These are phyloP conservation scores for Erpetoichthys calabaricus DNA, from an alignment of 2,797 vertebrate species.

Conservation along the genomic window DNA sequence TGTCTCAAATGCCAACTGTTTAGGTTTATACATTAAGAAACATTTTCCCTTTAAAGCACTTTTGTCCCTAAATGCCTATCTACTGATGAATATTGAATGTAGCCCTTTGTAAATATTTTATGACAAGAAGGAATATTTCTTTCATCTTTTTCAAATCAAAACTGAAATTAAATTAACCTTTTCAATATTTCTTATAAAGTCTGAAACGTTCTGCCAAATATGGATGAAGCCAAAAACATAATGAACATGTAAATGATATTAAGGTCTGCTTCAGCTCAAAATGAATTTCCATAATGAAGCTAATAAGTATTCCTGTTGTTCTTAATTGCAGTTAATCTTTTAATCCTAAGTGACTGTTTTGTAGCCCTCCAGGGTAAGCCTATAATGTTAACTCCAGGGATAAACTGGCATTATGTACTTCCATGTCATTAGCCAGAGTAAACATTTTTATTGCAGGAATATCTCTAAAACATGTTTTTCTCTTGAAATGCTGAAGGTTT, in stretches of 20 bases:
- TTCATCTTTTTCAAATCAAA: too few species aligned
- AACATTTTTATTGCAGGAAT: not conserved
- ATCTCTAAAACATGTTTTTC: too few species aligned
- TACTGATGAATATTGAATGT: conserved; percentile 19
- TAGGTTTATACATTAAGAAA: too few species aligned
- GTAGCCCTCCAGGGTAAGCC: not conserved
- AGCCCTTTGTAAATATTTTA: conserved; percentile 21
- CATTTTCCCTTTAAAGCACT: too few species aligned
- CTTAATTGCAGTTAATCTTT: conserved; percentile 7
- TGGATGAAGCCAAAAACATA: not conserved
- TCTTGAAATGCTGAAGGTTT: too few species aligned
- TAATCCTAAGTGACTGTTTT: not conserved
- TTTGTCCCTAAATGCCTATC: too few species aligned
- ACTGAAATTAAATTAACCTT: too few species aligned
- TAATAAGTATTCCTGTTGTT: conserved; percentile 10
- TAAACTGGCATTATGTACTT: not conserved
- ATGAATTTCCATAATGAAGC: conserved; percentile 9
- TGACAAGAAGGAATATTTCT: not conserved
- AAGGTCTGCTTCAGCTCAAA: conserved; percentile 1
- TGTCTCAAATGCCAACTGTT: too few species aligned
- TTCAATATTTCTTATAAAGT: too few species aligned
- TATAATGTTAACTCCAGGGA: not conserved
- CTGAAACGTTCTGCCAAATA: too few species aligned
- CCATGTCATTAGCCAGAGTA: not conserved
- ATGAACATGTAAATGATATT: conserved; percentile 17